These are phyloP conservation scores for Poicephalus gulielmi DNA, from an alignment of 2,113 vertebrate species.

Conservation along the genomic window DNA sequence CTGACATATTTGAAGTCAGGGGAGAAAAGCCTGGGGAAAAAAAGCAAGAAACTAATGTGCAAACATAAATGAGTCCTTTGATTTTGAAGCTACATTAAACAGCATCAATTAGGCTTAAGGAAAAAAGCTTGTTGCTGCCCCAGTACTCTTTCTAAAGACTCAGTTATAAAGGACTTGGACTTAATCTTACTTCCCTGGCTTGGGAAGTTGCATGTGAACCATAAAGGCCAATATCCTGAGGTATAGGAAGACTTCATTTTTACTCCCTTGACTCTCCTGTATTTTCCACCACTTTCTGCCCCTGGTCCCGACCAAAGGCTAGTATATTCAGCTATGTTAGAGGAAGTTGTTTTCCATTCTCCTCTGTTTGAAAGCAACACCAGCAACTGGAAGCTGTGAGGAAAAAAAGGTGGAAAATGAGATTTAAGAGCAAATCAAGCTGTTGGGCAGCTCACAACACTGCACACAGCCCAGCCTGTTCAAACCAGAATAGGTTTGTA, in stretches of 20 bases:
- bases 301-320: neutral
- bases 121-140: neutral
- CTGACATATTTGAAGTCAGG: neutral
- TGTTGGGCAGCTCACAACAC: neutral
- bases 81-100: neutral
- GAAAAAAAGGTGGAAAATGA: neutral
- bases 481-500: neutral
- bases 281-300: neutral
- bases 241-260: neutral
- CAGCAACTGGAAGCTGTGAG: neutral
- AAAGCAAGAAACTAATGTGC: neutral
- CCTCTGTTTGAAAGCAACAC: neutral
- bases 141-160: neutral
- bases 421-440: neutral
- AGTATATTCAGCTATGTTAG: neutral
- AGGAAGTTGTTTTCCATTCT: neutral
- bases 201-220: neutral
- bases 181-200: neutral
- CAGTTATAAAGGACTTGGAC: neutral
- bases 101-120: neutral
- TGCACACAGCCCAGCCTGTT: neutral
- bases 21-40: neutral
- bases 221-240: fast-evolving
- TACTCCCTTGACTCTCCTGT: neutral
- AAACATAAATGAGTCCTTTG: neutral